phyloP scores from a whole-genome alignment of 2,888 invertebrate species.

The Sphaerophoria rueppellii region DNA sequence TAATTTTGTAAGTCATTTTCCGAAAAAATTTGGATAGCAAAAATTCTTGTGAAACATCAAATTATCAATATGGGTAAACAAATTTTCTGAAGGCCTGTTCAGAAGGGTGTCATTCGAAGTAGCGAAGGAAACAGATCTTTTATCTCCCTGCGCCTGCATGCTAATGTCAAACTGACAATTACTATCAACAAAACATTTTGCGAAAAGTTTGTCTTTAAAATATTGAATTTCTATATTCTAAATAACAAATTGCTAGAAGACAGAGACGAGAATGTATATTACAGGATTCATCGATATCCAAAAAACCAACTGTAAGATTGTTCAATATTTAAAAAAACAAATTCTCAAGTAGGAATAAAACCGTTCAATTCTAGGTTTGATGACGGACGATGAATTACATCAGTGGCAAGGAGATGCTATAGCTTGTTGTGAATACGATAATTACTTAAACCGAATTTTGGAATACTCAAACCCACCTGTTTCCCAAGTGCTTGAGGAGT shows the following conservation, averaged over 20 bases:
- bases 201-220: no score
- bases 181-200: no score
- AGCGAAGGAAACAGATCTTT: no score
- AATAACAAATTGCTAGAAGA: neutral
- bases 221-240: no score
- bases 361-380: slow-evolving; percentile 72
- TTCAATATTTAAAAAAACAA: neutral
- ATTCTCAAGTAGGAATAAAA: neutral
- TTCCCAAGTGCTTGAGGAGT: slow-evolving; percentile 67
- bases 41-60: no score
- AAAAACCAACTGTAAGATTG: neutral
- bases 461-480: slow-evolving; percentile 37
- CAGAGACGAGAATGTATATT: slow-evolving; percentile 31
- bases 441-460: slow-evolving; percentile 75
- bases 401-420: slow-evolving; percentile 76
- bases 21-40: no score
- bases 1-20: no score
- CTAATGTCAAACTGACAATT: no score
- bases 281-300: neutral
- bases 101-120: no score
- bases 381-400: slow-evolving; percentile 76
- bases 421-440: slow-evolving; percentile 76
- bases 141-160: no score
- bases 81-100: no score
- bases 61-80: no score